Percentiles rank a stretch among this genome's conserved stretches.
Evolutionary conservation across 2,113 vertebrate species (phyloP).

Genomic region (Catharus minimus): DNA sequence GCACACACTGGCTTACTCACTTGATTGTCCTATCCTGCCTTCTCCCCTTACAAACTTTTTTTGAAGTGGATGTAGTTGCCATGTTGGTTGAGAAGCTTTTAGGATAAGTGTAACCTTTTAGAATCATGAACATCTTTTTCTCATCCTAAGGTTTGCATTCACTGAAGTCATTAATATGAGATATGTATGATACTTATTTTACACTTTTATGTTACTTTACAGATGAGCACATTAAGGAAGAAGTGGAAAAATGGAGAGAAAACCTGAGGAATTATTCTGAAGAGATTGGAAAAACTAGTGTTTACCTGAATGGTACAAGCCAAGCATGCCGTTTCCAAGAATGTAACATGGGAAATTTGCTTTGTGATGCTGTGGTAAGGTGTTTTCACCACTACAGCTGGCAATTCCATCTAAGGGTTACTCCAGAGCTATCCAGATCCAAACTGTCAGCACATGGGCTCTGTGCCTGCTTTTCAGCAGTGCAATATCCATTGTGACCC

Average conservation of each 20-base stretch:
- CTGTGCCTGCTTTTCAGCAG: neutral
- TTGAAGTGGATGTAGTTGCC: neutral
- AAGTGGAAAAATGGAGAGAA: constrained; percentile 82
- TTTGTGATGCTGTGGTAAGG: constrained; percentile 91
- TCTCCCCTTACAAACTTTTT: neutral
- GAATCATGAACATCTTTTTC: neutral
- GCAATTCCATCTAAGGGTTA: neutral
- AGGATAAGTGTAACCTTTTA: neutral
- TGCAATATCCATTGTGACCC: neutral
- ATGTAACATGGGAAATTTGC: constrained; percentile 94
- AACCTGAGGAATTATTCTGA: constrained; percentile 78
- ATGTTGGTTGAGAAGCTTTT: neutral
- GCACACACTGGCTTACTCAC: neutral
- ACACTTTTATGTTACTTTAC: neutral
- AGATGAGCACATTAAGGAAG: constrained; percentile 81
- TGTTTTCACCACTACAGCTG: neutral
- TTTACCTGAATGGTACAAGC: constrained; percentile 86
- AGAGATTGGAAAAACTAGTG: constrained; percentile 84
- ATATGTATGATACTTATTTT: neutral
- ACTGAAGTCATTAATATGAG: neutral
- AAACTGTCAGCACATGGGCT: rapidly evolving
- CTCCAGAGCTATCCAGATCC: neutral
- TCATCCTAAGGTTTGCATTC: neutral
- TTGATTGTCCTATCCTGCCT: neutral
- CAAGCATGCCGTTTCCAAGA: constrained; percentile 86